Base-by-base conservation (phyloP, 2,797 vertebrate species). In the Crenuchus spilurus region DNA sequence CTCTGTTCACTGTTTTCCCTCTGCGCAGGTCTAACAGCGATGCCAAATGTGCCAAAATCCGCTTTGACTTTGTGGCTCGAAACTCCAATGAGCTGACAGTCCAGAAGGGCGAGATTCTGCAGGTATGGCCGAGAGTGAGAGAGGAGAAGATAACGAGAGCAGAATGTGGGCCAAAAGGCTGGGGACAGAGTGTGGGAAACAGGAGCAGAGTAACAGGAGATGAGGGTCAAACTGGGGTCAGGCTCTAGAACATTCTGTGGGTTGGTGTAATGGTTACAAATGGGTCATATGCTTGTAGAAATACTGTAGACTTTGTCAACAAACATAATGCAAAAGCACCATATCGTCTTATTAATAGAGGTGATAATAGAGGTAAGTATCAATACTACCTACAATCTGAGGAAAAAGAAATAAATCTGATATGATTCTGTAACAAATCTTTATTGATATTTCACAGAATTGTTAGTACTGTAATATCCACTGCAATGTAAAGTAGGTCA, bases 21-120 rank as follows among this genome's bases (percentile, higher is more conserved):
- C 14, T 44, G 6, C 57, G 33, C 79, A 94, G 93, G 86, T 90
- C 86, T 74, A 89, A 67, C 70, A 46, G 89, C 2, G 90, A 92
- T 39, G 86, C 85, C 81, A 91, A 88, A 87, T 91, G 86, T 24
- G 93, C 91, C 88, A 92, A 86, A 89, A 91, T 95, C 72, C 90
- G 88, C 33, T 95, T 95, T 0, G 94, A 95, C 84, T 95, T 95
- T 82, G 94, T 94, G 0, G 93, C 94, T 0, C 90, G 88, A 20
- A 95, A 95, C 0, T 89, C 93, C 88, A 94, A 90, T 0, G 94
- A 95, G 77, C 89, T 95, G n/a, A 93, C 93, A 0, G 94, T 95
- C 79, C 88, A 93, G 18, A 94, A 91, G 87, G 94, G 93, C 2
- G 94, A 95, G 44, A 82, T 94, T 72, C 82, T 95, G 70, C 92